phyloP scores from a whole-genome alignment of 2,888 invertebrate genomes.

The Drosophila paramelanica region DNA sequence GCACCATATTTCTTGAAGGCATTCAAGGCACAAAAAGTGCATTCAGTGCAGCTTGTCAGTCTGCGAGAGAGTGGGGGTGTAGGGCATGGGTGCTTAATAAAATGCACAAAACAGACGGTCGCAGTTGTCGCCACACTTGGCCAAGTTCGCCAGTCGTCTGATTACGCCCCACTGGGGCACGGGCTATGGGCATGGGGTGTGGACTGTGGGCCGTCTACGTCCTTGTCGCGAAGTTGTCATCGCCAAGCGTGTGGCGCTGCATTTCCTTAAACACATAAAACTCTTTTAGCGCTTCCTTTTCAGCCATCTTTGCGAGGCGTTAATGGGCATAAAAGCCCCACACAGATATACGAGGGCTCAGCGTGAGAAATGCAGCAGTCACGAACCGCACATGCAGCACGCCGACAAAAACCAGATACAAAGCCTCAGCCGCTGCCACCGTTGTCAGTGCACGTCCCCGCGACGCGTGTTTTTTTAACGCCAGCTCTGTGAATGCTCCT shows the following conservation, averaged over 20 bases:
- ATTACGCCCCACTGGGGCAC: conserved; percentile 48
- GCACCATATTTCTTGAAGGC: conserved; percentile 61
- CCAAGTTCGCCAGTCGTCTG: conserved; percentile 69
- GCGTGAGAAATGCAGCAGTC: conserved; percentile 67
- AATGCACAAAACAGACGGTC: conserved; percentile 67
- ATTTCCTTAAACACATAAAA: conserved; percentile 75
- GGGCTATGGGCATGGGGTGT: conserved; percentile 4
- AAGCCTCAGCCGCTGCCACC: conserved; percentile 9
- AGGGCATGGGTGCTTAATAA: conserved; percentile 25
- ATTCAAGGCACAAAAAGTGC: conserved; percentile 66
- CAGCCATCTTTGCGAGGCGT: conserved; percentile 64
- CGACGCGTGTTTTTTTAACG: conserved; percentile 19
- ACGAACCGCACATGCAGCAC: conserved; percentile 49
- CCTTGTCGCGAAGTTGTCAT: conserved; percentile 59
- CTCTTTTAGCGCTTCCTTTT: conserved; percentile 75
- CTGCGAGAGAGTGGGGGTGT: background rate
- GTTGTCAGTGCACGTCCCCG: conserved; percentile 3
- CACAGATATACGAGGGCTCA: conserved; percentile 54
- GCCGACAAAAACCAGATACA: conserved; percentile 65
- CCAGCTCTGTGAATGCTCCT: conserved; percentile 25
- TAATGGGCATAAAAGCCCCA: conserved; percentile 65
- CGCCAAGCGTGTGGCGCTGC: conserved; percentile 55
- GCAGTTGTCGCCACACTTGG: conserved; percentile 66
- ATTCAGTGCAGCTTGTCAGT: conserved; percentile 51
- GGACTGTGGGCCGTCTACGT: conserved; percentile 11